Conservation (phyloP, 2,113 vertebrate species). For the Machaerirhynchus nigripectus region DNA sequence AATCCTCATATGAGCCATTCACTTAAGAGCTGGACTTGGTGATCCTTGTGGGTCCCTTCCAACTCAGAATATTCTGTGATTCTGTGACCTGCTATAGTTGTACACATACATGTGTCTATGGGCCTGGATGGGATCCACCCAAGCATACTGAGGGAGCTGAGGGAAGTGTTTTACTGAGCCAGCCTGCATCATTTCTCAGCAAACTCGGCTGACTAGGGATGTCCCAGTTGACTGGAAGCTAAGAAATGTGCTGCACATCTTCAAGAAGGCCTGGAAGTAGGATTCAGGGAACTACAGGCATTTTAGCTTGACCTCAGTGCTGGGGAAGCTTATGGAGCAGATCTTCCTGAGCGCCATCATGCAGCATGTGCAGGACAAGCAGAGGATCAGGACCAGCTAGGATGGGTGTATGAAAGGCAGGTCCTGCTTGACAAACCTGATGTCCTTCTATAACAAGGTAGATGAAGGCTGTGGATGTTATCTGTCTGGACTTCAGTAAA, state of each 20-base stretch:
- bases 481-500: neutral
- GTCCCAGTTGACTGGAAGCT: neutral
- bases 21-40: neutral
- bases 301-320: neutral
- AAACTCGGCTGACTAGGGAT: neutral
- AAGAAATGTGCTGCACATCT: neutral
- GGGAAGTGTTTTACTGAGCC: neutral
- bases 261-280: neutral
- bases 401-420: neutral
- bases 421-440: neutral
- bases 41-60: neutral
- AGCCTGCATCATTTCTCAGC: neutral
- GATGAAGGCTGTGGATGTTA: neutral
- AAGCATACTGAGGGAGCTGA: neutral
- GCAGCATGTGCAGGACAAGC: neutral
- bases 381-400: neutral
- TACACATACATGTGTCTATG: neutral
- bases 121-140: neutral
- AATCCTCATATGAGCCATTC: neutral
- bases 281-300: neutral
- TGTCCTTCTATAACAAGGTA: neutral
- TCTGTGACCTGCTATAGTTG: neutral
- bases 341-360: neutral
- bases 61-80: neutral
- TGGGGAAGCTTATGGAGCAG: neutral